A percentile compares a stretch with the other conserved stretches of the same genome.
phyloP scores from a whole-genome alignment of 2,888 invertebrate genomes.

The Neocrepidodera transversa region DNA sequence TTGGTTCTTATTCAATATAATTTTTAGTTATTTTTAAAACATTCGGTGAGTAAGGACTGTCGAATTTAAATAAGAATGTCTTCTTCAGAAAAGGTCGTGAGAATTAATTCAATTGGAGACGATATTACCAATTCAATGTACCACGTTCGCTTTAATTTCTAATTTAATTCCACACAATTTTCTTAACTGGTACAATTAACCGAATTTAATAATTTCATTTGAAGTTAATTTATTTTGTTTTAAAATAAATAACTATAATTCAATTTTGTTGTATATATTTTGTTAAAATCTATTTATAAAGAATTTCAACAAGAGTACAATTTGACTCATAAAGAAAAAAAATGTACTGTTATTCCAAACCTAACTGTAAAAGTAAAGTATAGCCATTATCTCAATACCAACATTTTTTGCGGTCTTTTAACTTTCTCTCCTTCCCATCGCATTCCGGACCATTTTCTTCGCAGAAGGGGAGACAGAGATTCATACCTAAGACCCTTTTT shows the following conservation, averaged over 20 bases:
- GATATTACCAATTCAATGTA: background rate
- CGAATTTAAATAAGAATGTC: background rate
- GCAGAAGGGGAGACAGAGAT: constrained; percentile 12
- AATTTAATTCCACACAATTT: background rate
- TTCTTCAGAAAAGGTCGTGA: background rate
- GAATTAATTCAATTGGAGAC: background rate
- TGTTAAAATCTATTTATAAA: no score
- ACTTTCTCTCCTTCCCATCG: constrained; percentile 19
- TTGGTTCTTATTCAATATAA: no score
- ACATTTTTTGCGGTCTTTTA: constrained; percentile 24
- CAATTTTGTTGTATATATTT: background rate
- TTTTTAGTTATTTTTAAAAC: no score
- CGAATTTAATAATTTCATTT: background rate
- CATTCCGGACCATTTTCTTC: constrained; percentile 18
- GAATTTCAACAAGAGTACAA: no score
- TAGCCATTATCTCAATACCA: constrained; percentile 7
- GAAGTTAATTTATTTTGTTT: background rate
- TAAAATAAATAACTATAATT: background rate
- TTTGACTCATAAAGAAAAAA: constrained; percentile 9
- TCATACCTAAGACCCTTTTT: constrained; percentile 22
- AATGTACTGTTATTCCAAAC: constrained; percentile 23
- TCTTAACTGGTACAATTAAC: background rate
- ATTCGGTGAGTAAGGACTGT: background rate
- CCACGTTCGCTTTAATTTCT: background rate
- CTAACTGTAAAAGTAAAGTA: constrained; percentile 24